phyloP scores from a whole-genome alignment of 1,140 invertebrate genomes.

The Aphidius ervi region DNA sequence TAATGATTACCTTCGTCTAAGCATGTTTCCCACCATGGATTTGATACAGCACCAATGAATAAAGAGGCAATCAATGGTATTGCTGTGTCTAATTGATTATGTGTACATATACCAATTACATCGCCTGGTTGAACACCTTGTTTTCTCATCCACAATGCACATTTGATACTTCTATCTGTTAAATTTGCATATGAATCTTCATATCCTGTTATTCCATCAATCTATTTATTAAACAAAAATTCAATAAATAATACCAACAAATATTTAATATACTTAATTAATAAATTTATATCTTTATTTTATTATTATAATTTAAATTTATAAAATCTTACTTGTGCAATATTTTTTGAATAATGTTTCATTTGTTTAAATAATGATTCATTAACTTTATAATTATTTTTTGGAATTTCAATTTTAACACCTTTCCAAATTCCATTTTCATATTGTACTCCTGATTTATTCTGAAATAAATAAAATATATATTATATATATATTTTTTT shows the following conservation, averaged over 20 bases:
- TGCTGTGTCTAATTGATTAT: constrained; percentile 46
- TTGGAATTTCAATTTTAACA: background rate
- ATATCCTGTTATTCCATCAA: constrained; percentile 50
- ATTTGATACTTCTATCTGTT: constrained; percentile 39
- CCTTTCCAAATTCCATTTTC: constrained; percentile 20
- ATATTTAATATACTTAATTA: too few species aligned
- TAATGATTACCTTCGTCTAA: constrained; percentile 13
- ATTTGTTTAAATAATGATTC: constrained; percentile 19
- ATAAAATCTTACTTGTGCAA: constrained; percentile 15
- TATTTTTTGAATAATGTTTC: constrained; percentile 18
- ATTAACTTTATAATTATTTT: constrained; percentile 9
- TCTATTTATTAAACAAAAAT: constrained; percentile 23
- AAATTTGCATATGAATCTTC: constrained; percentile 47
- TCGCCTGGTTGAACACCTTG: constrained; percentile 45
- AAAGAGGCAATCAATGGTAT: constrained; percentile 49
- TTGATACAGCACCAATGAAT: constrained; percentile 41
- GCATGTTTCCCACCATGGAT: constrained; percentile 25
- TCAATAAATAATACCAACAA: too few species aligned
- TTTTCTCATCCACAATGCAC: constrained; percentile 46
- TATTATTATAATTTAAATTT: too few species aligned
- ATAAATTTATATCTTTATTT: background rate
- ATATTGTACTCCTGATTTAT: background rate
- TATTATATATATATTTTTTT: too few species aligned
- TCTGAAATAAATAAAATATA: background rate
- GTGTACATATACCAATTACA: constrained; percentile 44